Base-by-base conservation (phyloP, 2,113 vertebrate genomes). In the Aldabrachelys gigantea region DNA sequence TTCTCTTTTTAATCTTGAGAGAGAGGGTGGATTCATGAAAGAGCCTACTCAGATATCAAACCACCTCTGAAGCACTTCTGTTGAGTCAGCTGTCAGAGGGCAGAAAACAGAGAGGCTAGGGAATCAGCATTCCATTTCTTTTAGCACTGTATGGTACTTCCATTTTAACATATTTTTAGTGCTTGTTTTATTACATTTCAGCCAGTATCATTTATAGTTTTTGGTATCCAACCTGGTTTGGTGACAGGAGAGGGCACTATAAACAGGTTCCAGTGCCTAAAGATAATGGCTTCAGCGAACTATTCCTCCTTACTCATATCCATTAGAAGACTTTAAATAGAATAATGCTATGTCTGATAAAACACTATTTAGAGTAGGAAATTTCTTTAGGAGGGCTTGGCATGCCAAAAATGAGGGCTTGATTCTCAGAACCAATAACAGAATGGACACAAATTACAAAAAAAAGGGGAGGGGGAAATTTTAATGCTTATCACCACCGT, bases 401-500 rank as follows among this genome's bases (percentile, higher is more conserved):
- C 72, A 76, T 44, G 38, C 75, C 38, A 25, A 44, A 41, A 47
- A 75, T 10, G 10, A 24, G 21, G 38, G n/a, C 38, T 13, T 76
- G 72, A 44, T 24, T 76, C 72, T 76, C 38, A 76, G 38, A 76
- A 41, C 38, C 38, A 41, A 44, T 1, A 76, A 78, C 1, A 47
- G 41, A 81, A 53, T n/a, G 17, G 80, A 81, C 9, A 78, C 75
- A 47, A 27, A 78, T 25, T 47, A 44, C 22, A 27, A 27, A 27
- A 78, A 41, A 65, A 11, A 59, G 1, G 6, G n/a, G 2, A 41
- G 14, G 8, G n/a, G 2, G 47, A 14, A 35, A 82, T 85, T 38
- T 2, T 3, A 7, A 78, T 59, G 17, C n/a, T 84, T 3, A 1
- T 85, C 69, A 13, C 3, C 22, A 29, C 13, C 8, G 4, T 3